phyloP scores from a whole-genome alignment of 1,140 invertebrate genomes.

The Akabosia matsudoensis region DNA sequence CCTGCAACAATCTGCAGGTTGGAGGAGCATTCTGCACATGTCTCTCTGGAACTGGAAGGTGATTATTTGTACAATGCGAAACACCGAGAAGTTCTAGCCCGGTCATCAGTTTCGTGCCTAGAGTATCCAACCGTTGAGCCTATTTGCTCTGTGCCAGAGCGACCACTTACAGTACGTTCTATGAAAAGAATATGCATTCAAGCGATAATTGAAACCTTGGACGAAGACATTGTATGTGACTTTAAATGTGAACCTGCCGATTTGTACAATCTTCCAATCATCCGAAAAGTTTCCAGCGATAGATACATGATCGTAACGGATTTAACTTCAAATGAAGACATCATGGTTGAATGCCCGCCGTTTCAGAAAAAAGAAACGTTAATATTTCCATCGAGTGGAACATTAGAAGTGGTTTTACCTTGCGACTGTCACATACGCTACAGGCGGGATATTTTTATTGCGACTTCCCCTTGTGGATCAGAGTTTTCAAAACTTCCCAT shows the following conservation, averaged over 20 bases:
- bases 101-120: not conserved
- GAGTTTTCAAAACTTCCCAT: slow-evolving; percentile 7
- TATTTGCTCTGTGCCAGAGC: not conserved
- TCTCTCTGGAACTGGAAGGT: not conserved
- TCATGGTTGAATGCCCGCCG: not conserved
- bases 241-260: not conserved
- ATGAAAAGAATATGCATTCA: slow-evolving; percentile 6
- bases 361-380: slow-evolving; percentile 7
- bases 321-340: slow-evolving; percentile 1
- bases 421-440: slow-evolving; percentile 8
- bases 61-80: not conserved
- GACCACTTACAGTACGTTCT: not conserved
- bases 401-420: not conserved
- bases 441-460: not conserved
- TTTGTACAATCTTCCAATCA: not conserved
- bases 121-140: not conserved
- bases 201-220: not conserved
- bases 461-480: not conserved
- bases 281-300: not conserved
- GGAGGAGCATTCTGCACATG: not conserved
- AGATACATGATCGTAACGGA: not conserved
- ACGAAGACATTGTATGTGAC: slow-evolving; percentile 2
- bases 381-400: not conserved
- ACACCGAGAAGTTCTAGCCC: not conserved
- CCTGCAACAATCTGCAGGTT: not conserved